Evolutionary conservation across 2,113 vertebrate genomes (phyloP), one percentile per base, ranked within the genome.

Genomic region (Piprites chloris): DNA sequence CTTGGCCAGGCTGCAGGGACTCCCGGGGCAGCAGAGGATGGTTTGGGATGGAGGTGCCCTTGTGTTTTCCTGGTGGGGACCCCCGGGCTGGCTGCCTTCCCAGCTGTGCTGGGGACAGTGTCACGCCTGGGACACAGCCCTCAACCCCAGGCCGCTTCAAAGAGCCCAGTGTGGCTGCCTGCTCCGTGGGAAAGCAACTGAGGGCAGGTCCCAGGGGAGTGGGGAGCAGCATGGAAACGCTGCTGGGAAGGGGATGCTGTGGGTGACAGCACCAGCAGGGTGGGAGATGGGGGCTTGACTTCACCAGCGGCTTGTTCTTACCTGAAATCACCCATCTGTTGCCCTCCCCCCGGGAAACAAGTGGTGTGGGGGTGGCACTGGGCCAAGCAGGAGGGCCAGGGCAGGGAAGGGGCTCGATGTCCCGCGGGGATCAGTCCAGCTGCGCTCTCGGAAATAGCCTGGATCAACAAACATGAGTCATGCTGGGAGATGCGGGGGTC

Each of bases 401-500:
- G 88, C 76, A 41, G 72, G 90, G 80, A 78, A 68, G 81, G 87
- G 69, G 74, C 86, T 90, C 8, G 1, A 47, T 1, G 28, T n/a
- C 86, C 92, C 72, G 0, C 0, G 2, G 88, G 90, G 86, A 86
- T 75, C 92, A 33, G 46, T 27, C 80, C 95, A 95, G 96, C 95
- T 92, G 94, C 1, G 2, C 92, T 63, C 72, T 95, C 63, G 67
- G 95, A 95, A 97, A 96, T 95, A 95, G 90, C 86, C 87, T 58
- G 67, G 94, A 86, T 96, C 96, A 96, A 94, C 92, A 96, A 94
- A 86, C 85, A 93, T 93, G 96, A 94, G 84, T 96, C 96, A 94
- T 13, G 27, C 90, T 71, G 85, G 79, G 95, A 95, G 95, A 87
- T 26, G 7, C 27, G 10, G 50, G 87, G 92, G 65, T 59, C 53